phyloP scores from a whole-genome alignment of 35 echinoderm and acorn worm species.

The Apostichopus parvimensis region DNA sequence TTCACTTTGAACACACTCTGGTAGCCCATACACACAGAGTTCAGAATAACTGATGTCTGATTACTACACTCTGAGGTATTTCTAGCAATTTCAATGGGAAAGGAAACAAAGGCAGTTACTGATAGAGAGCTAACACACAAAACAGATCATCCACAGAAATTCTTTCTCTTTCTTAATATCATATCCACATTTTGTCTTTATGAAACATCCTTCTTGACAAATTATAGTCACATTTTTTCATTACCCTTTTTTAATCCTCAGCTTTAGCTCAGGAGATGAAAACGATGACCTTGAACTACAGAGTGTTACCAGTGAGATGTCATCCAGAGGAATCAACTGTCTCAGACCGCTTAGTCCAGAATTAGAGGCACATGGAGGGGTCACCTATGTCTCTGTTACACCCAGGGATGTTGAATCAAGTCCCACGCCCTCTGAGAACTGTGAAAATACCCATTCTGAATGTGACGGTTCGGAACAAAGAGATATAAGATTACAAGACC shows the following conservation, averaged over 20 bases:
- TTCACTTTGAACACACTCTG: too few species aligned
- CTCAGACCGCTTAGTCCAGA: neutral
- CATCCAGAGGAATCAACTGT: neutral
- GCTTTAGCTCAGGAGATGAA: neutral
- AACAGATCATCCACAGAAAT: too few species aligned
- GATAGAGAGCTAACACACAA: too few species aligned
- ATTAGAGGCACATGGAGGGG: neutral
- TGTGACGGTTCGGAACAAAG: neutral
- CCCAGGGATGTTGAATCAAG: conserved; percentile 3
- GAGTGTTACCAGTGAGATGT: conserved; percentile 45
- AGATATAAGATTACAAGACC: neutral
- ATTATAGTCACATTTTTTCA: too few species aligned
- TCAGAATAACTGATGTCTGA: too few species aligned
- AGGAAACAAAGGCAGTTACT: too few species aligned
- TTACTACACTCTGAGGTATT: too few species aligned
- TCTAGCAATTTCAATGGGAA: too few species aligned
- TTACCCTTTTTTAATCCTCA: neutral
- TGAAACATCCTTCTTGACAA: too few species aligned
- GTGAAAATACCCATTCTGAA: neutral
- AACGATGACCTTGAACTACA: conserved; percentile 32
- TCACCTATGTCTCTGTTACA: conserved; percentile 11
- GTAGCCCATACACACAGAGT: too few species aligned
- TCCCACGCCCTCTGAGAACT: neutral
- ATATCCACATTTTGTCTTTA: too few species aligned
- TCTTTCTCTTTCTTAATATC: too few species aligned